These are phyloP conservation scores for Phoeniculus purpureus DNA, from an alignment of 2,797 vertebrate genomes.

Conservation along the genomic window DNA sequence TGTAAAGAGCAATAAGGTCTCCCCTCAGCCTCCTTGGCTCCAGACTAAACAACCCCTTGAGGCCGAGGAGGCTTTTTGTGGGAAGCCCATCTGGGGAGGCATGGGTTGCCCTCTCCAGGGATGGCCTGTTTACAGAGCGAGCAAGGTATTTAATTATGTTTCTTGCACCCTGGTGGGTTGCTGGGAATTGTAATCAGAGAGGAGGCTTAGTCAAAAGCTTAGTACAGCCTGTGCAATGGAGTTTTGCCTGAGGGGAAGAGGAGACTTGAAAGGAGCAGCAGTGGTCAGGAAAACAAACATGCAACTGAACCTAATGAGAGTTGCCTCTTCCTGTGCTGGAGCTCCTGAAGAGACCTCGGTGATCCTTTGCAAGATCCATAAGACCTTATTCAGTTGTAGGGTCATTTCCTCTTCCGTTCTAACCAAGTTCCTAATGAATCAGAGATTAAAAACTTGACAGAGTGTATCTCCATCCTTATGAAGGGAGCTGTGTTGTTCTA, in stretches of 20 bases:
- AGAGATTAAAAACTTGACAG: background rate
- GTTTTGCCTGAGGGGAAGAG: slow-evolving; percentile 72
- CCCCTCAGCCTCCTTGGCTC: too few relatives aligned
- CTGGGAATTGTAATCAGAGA: slow-evolving; percentile 78
- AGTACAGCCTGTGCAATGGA: slow-evolving; percentile 68
- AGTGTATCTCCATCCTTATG: background rate
- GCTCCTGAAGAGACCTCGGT: slow-evolving; percentile 3
- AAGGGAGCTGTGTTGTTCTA: background rate
- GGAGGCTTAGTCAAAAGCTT: slow-evolving; percentile 71
- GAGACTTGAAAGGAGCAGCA: slow-evolving; percentile 74
- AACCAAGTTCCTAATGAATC: background rate
- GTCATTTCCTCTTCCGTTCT: slow-evolving; percentile 25
- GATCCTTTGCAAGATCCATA: background rate
- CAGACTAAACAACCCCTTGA: background rate
- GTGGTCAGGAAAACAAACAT: slow-evolving; percentile 63
- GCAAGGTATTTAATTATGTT: slow-evolving; percentile 71
- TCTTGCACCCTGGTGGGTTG: slow-evolving; percentile 69
- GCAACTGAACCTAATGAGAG: slow-evolving; percentile 34
- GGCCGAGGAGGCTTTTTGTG: slow-evolving; percentile 21
- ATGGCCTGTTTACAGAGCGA: slow-evolving; percentile 35
- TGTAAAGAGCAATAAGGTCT: too few relatives aligned
- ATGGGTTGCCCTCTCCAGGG: background rate
- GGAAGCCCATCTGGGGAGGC: slow-evolving; percentile 41
- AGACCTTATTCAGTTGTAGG: background rate
- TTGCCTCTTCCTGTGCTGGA: slow-evolving; percentile 16